Base-by-base conservation (phyloP, 2,113 vertebrate genomes). In the Coregonus clupeaformis region DNA sequence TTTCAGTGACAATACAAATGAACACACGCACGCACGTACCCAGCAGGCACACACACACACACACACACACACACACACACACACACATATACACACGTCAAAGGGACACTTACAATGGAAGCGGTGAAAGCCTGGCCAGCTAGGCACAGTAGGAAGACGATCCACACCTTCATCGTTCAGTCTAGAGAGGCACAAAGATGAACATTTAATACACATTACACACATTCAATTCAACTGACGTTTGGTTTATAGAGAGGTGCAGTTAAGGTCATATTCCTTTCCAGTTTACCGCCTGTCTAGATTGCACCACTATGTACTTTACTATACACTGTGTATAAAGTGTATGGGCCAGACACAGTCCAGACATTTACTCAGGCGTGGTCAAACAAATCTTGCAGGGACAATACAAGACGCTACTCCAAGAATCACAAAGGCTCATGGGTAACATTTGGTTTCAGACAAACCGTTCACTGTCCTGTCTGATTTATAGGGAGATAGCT, bases 101-200 rank as follows among this genome's bases (percentile, higher is more conserved):
- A 62, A 42, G 59, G 6, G 5, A 6, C 64, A 95, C 97, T 98
- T 82, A 99, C 97, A 52, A 52, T 52, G 68, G 96, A 96, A 27
- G 92, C 94, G 83, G 97, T 94, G 90, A 97, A 82, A 86, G 95
- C 94, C 86, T 92, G 95, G 84, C 96, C 97, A 71, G 94, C 96
- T 90, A 99, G 94, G 94, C 95, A 98, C 73, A 99, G 86, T 78
- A 97, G 84, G 89, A 99, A 97, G 86, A 98, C 87, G 12, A 99
- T 90, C 97, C 96, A 99, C 89, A 96, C 87, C 91, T 89, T 97
- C 98, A 99, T 99, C 90, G 90, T 97, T 42, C 88, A 89, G 88
- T 91, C 87, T 91, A 94, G 85, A 11, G 72, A 83, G 85, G 82
- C 12, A 80, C 52, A 67, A 74, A 65, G 11, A 45, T 29, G 14